A percentile compares a stretch with the other conserved stretches of the same genome.
phyloP scores from a whole-genome alignment of 2,113 vertebrate species.

The Nothobranchius furzeri region DNA sequence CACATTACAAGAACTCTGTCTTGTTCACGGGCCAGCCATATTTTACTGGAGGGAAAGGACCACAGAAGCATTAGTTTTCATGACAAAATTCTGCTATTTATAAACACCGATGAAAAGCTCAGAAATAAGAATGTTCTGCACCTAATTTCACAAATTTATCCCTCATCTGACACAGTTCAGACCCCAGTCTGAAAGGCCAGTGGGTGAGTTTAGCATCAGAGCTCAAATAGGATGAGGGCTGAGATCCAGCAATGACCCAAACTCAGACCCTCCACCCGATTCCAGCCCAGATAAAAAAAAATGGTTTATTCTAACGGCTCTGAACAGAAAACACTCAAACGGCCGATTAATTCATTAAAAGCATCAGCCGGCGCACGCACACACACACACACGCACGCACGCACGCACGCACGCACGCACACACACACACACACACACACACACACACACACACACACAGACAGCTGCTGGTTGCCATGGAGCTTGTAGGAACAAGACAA shows the following conservation, averaged over 20 bases:
- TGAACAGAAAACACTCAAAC: constrained; percentile 39
- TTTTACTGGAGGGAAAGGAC: constrained; percentile 76
- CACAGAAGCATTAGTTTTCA: constrained; percentile 77
- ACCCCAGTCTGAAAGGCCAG: constrained; percentile 62
- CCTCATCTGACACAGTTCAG: constrained; percentile 67
- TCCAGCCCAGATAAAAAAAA: constrained; percentile 37
- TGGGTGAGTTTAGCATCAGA: constrained; percentile 55
- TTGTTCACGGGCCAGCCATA: constrained; percentile 73
- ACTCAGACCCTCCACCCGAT: constrained; percentile 54
- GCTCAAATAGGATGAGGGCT: constrained; percentile 56
- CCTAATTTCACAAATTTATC: constrained; percentile 62
- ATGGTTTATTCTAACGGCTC: constrained; percentile 25
- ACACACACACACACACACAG: background rate
- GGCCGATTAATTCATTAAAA: constrained; percentile 24
- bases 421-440: background rate
- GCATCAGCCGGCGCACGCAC: background rate
- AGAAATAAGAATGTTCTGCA: constrained; percentile 54
- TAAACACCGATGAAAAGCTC: constrained; percentile 70
- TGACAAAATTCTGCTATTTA: constrained; percentile 77
- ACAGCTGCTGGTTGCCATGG: constrained; percentile 11
- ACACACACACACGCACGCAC: background rate
- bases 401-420: background rate
- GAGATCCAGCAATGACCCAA: constrained; percentile 43
- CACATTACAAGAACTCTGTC: constrained; percentile 60
- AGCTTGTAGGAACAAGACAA: background rate